Evolutionary conservation across 2,113 vertebrate genomes (phyloP), one percentile per base, ranked within the genome.

Genomic region (Datnioides undecimradiatus): DNA sequence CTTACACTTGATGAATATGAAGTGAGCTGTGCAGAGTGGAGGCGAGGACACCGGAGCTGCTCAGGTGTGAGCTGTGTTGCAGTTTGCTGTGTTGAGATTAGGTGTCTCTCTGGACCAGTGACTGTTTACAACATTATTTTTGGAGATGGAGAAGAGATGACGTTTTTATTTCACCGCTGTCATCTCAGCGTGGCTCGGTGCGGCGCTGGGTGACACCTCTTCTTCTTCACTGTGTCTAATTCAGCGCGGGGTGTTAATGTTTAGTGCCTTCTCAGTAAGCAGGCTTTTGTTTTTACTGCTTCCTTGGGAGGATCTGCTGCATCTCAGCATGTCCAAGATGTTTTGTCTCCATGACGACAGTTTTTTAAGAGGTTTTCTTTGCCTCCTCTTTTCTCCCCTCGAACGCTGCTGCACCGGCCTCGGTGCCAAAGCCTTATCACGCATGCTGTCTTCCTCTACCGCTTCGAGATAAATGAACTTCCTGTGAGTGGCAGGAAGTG

Each of bases 301-400:
- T 84, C 68, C 86, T 63, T 41, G 62, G 31, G 58, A 84, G 62
- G 40, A 83, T 19, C 9, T 7, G 19, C 58, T 71, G 10, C 54
- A 16, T 52, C 69, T 76, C 57, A 46, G 34, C 66, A 34, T 25
- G 58, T 86, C 71, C 77, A 55, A 81, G 38, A 76, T 75, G 72
- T 69, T 86, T 87, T 73, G 87, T 88, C 75, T 80, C 84, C 76
- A 83, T 86, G 83, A 77, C 74, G 34, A 87, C 76, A n/a, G 64
- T 27, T 70, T 31, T 75, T 58, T 41, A 82, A 87, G 43, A 63
- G 59, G 31, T 8, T 72, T 78, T 69, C n/a, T 65, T 49, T 68
- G 62, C 57, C 14, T 68, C 11, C 59, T 70, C 19, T 54, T 34
- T 31, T 16, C 38, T 67, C 17, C 52, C 41, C 71, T 67, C 13